Evolutionary conservation across 2,113 vertebrate genomes (phyloP), one percentile per base, ranked within the genome.

Genomic region (Spermophilus dauricus): DNA sequence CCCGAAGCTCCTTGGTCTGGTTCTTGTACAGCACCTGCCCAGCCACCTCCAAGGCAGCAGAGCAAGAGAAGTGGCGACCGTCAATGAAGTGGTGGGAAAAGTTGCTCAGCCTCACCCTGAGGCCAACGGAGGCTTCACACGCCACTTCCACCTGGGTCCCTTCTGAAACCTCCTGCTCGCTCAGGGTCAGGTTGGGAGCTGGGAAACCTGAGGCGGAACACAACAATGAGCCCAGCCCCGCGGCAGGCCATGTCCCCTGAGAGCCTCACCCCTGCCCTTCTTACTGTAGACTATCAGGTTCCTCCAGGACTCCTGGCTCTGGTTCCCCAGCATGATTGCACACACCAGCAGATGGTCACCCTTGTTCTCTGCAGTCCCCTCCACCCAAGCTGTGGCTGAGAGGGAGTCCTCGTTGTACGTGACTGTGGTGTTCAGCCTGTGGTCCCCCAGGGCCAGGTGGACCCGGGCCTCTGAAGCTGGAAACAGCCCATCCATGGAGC

Each of bases 231-330:
- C 42, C 51, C 9, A 0, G 2, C 4, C 37, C 58, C 32, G 3
- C 34, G 0, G 0, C 12, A 13, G 67, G 34, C 16, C 26, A n/a
- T 30, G 0, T 11, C 26, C 48, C 10, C 2, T 0, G 0, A 22
- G 34, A 85, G 63, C 78, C 45, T 22, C 10, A 18, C 42, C 30
- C 11, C 3, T 17, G 78, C 30, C 3, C 4, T 13, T 45, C 98
- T 98, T 97, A 98, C 98, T 69, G 76, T 98, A 98, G 72, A 98
- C 0, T 0, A 26, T 93, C 67, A 98, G 11, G 0, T 0, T 9
- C 24, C 26, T 0, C 7, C 0, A 0, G 0, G 0, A 14, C 5
- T 1, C 4, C 9, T 0, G 1, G 1, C 0, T 86, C 37, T 1
- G 0, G 1, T 11, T 48, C 16, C 95, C 98, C 83, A 98, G 89